These are phyloP conservation scores for Macquaria ambigua DNA, from an alignment of 2,113 vertebrate species.

Conservation along the genomic window DNA sequence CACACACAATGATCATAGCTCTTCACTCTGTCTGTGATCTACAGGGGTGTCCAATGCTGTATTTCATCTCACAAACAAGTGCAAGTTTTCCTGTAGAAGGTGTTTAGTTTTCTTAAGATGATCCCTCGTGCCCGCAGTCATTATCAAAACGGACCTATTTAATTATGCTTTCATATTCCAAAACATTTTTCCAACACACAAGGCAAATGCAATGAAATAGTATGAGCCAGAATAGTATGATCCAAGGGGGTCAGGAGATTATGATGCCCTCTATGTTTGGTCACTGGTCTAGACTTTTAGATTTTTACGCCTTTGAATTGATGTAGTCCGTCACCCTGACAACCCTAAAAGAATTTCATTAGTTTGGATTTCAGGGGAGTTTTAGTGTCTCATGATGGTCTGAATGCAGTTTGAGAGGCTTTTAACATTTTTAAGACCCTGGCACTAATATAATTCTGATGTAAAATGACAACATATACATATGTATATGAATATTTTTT, in stretches of 20 bases:
- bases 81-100: constrained; percentile 3
- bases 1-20: background rate
- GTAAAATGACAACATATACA: background rate
- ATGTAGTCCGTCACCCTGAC: constrained; percentile 29
- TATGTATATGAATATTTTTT: background rate
- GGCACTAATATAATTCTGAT: background rate
- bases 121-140: background rate
- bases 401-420: background rate
- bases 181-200: too few relatives aligned
- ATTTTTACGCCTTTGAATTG: background rate
- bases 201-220: too few relatives aligned
- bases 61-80: constrained; percentile 6
- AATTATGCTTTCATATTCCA: background rate
- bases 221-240: too few relatives aligned
- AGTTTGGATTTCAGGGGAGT: constrained; percentile 19
- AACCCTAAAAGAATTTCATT: constrained; percentile 44
- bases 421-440: constrained; percentile 5
- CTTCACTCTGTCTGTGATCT: constrained; percentile 23
- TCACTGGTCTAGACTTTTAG: too few relatives aligned
- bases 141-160: background rate
- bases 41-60: background rate
- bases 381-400: constrained; percentile 2
- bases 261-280: too few relatives aligned
- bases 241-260: too few relatives aligned
- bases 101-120: background rate